Base-by-base conservation (phyloP, 2,113 vertebrate genomes). In the Aphelocoma coerulescens region DNA sequence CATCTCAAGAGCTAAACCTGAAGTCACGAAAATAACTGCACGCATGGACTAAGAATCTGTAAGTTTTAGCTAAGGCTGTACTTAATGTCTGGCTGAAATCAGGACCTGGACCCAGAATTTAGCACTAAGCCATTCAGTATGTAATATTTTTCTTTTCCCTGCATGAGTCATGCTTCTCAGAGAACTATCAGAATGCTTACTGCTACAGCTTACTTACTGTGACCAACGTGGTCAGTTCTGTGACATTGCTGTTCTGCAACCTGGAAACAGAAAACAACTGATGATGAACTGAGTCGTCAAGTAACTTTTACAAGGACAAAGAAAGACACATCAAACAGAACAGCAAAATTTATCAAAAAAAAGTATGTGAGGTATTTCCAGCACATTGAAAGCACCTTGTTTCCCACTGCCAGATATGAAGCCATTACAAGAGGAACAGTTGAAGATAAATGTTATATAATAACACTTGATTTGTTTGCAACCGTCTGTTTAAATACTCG, bases 211-310 rank as follows among this genome's bases (percentile, higher is more conserved):
- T 68, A 98, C 98, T 99, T 98, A 99, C 98, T 98, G 97, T 91
- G 86, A 97, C 96, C 93, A 96, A 65, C 2, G 85, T 68, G 87
- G 94, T 99, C 98, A 99, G 95, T 96, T 97, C 96, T 97, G 96
- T 96, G 97, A 97, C 98, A 99, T 98, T 96, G 96, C 98, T 96
- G 97, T 94, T 97, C 85, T 88, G 93, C 95, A 98, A 98, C 92
- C 98, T 98, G 98, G 95, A 98, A 91, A 98, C 26, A 98, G 46
- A 97, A 92, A 97, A 97, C 76, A 95, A 91, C 97, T 58, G 81
- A 95, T 76, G 52, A 90, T 98, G 84, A 97, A 89, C 39, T 85
- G 73, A 96, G 67, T 82, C 84, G 69, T 52, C 73, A 88, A 83
- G 62, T 23, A 76, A 84, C 44, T 88, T 84, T 30, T 51, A 67